Conservation (phyloP, 2,888 invertebrate species). For the Halictus quadricinctus region DNA sequence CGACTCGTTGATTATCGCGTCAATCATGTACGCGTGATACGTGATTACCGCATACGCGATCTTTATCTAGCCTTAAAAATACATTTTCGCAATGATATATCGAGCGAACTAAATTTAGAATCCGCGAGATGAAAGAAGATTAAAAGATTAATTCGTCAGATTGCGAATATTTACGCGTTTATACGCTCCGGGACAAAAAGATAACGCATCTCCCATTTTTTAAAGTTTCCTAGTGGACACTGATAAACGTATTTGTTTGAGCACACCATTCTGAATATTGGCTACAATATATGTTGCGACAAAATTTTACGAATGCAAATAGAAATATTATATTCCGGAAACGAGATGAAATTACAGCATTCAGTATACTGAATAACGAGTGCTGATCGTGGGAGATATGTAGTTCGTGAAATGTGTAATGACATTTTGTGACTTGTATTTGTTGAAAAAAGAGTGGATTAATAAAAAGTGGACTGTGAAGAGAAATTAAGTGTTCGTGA, state of each 20-base stretch:
- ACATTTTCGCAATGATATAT: neutral
- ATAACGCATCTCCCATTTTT: neutral
- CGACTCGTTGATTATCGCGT: neutral
- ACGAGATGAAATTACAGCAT: too few species aligned
- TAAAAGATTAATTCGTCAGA: neutral
- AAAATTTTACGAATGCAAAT: too few species aligned
- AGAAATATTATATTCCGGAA: too few species aligned
- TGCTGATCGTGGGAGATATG: too few species aligned
- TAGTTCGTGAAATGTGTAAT: too few species aligned
- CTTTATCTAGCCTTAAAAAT: neutral
- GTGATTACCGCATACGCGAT: neutral
- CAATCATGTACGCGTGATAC: neutral
- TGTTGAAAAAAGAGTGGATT: too few species aligned
- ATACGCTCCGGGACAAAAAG: neutral
- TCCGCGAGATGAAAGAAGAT: neutral
- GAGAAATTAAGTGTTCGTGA: too few species aligned
- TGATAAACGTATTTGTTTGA: neutral
- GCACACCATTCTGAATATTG: too few species aligned
- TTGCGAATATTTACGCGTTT: neutral
- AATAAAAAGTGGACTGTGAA: too few species aligned
- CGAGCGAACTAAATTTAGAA: neutral
- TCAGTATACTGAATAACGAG: too few species aligned
- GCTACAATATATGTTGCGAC: too few species aligned
- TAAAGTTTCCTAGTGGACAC: neutral
- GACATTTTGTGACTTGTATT: too few species aligned